Evolutionary conservation across 1,140 invertebrate genomes (phyloP), one percentile per base, ranked within the genome.

Genomic region (Adoxophyes honmai): DNA sequence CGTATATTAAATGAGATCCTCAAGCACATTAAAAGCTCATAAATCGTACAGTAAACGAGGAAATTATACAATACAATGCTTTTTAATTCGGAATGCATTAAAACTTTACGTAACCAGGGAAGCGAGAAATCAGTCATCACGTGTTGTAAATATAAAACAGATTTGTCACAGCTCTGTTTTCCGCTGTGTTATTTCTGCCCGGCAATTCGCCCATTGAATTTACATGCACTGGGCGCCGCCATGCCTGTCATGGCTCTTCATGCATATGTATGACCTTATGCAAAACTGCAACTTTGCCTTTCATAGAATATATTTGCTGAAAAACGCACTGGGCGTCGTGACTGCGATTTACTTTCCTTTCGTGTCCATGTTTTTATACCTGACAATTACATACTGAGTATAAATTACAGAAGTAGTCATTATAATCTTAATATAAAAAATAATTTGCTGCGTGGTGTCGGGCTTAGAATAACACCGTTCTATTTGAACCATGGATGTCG

Each of bases 191-290:
- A 75, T 75, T 78, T 73, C 71, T 73, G 64, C 62, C 56, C 52
- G 63, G 61, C 60, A 63, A 57, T 68, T 69, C 64, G 59, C 37
- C 69, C 69, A 74, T 69, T 74, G 68, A 70, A 78, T 78, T 78
- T 72, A 73, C 75, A 78, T 78, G 64, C 66, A 59, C 60, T 61
- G 58, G 60, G 51, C 69, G 62, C 52, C 68, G 65, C 66, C 69
- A 69, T 68, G 62, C 44, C 64, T 62, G 64, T 69, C 66, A 61
- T 63, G 63, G 68, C 64, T 60, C 63, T 57, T 77, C 72, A 77
- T 81, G 68, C 70, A 81, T 78, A 81, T 78, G 75, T 59, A 81
- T 77, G 70, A 56, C 59, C 37, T 76, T 80, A 78, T 81, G 78
- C 73, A 78, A 78, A 28, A 78, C 67, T 70, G 66, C 72, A 69